Conservation (phyloP, 92 coral and sea anemone species). For the Montipora capitata region DNA sequence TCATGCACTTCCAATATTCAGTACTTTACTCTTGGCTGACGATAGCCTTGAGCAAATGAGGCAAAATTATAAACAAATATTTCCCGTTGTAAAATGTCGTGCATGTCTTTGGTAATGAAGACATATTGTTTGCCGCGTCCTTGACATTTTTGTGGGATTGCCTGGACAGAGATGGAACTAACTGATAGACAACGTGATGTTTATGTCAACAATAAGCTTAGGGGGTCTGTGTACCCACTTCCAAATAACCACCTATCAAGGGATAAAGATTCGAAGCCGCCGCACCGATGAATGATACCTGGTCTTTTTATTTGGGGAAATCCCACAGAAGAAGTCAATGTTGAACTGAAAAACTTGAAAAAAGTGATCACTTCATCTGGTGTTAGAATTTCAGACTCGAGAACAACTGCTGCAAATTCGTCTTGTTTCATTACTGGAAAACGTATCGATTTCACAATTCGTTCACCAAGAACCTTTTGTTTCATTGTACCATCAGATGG, state of each 20-base stretch:
- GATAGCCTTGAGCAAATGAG: no score
- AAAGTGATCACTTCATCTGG: background rate
- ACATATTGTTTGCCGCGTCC: no score
- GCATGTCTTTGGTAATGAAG: no score
- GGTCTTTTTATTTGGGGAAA: background rate
- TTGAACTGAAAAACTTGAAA: slow-evolving; percentile 9
- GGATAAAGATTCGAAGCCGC: background rate
- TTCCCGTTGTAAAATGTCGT: no score
- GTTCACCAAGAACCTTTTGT: slow-evolving; percentile 21
- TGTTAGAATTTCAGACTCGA: slow-evolving; percentile 12
- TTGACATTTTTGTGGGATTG: no score
- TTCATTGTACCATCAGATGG: background rate
- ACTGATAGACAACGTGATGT: no score
- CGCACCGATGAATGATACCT: background rate
- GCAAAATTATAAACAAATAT: no score
- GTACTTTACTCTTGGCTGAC: no score
- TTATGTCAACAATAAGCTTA: background rate
- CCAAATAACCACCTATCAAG: background rate
- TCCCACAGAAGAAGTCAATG: slow-evolving; percentile 15
- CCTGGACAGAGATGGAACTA: background rate
- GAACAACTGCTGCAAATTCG: slow-evolving; percentile 17
- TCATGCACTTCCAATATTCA: no score
- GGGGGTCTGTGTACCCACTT: background rate
- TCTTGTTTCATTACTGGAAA: slow-evolving; percentile 25
- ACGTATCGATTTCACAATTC: slow-evolving; percentile 22